Conservation (phyloP, 2,888 invertebrate genomes). For the Nebria salina region DNA sequence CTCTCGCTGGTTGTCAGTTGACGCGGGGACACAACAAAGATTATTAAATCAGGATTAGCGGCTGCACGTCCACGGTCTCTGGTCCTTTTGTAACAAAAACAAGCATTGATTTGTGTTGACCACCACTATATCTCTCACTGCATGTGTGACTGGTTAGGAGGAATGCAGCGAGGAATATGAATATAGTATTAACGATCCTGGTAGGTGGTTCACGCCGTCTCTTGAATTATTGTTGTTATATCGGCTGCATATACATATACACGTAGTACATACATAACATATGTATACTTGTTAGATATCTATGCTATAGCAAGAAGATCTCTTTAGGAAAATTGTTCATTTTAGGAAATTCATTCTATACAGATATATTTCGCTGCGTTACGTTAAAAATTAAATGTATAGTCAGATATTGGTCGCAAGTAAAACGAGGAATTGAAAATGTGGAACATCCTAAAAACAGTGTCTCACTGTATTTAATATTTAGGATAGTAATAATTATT, state of each 20-base stretch:
- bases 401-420: too few species aligned
- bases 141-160: slow-evolving; percentile 12
- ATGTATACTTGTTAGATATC: neutral
- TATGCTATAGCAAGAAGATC: neutral
- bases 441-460: too few species aligned
- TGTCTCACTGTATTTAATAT: neutral
- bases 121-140: slow-evolving; percentile 4
- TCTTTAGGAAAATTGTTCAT: too few species aligned
- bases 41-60: slow-evolving; percentile 65
- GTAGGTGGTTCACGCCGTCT: slow-evolving; percentile 4
- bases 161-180: slow-evolving; percentile 30
- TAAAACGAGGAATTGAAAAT: too few species aligned
- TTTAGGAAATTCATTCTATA: too few species aligned
- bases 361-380: too few species aligned
- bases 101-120: slow-evolving; percentile 60
- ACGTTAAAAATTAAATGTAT: too few species aligned
- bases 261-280: neutral
- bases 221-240: slow-evolving; percentile 10
- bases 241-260: neutral
- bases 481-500: neutral
- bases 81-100: slow-evolving; percentile 54
- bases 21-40: slow-evolving; percentile 55
- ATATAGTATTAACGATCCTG: slow-evolving; percentile 41
- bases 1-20: slow-evolving; percentile 12
- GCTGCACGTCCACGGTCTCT: slow-evolving; percentile 56